Evolutionary conservation across 2,888 invertebrate species (phyloP).

Genomic region (Melikaiella ostensackeni): DNA sequence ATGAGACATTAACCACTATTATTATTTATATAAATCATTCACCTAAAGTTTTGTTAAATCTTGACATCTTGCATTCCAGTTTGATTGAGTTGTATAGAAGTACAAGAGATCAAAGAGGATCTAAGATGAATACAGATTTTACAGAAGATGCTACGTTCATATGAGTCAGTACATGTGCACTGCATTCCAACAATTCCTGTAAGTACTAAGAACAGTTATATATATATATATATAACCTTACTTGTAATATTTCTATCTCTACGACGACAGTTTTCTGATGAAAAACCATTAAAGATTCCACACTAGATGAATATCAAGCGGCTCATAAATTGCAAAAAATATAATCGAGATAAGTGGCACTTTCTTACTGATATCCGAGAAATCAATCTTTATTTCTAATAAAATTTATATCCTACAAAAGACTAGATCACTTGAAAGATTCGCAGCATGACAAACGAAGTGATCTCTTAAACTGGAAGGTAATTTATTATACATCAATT

Average conservation of each 20-base stretch:
- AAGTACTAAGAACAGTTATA: constrained; percentile 3
- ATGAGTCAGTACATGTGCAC: neutral
- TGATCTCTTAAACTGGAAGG: too few species aligned
- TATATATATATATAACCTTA: neutral
- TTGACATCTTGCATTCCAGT: neutral
- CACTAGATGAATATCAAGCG: neutral
- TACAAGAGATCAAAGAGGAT: neutral
- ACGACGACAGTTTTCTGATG: neutral
- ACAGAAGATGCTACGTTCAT: neutral
- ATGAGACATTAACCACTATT: too few species aligned
- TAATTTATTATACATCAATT: too few species aligned
- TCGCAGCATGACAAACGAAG: too few species aligned
- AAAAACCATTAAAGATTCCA: neutral
- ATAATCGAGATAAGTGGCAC: neutral
- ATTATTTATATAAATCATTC: neutral
- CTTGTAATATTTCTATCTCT: neutral
- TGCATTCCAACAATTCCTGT: neutral
- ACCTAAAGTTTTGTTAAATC: neutral
- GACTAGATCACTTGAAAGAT: too few species aligned
- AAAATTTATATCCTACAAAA: too few species aligned
- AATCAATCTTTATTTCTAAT: neutral
- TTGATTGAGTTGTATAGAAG: neutral
- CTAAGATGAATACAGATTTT: neutral
- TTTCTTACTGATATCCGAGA: neutral
- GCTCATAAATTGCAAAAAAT: neutral